Conservation (phyloP, 1,140 invertebrate genomes). For the Meloidogyne hapla region DNA sequence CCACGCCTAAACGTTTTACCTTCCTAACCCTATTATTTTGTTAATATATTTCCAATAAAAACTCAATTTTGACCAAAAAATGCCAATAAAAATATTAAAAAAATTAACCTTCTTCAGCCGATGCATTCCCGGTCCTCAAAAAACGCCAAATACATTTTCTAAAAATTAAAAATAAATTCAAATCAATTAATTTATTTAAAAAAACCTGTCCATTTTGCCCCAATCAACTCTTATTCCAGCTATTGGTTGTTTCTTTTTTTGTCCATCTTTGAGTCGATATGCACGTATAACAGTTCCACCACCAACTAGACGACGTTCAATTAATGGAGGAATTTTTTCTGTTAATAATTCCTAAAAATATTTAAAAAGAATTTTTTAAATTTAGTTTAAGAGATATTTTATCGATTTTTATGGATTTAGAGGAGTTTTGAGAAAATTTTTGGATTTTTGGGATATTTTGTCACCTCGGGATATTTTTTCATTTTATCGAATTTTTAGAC, state of each 20-base stretch:
- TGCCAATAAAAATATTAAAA: neutral
- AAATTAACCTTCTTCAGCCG: slow-evolving; percentile 9
- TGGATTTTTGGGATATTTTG: no score
- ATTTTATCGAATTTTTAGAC: no score
- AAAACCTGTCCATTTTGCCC: slow-evolving; percentile 50
- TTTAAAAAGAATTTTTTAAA: slow-evolving; percentile 24
- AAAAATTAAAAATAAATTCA: neutral
- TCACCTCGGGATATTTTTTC: no score
- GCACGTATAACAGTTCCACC: slow-evolving; percentile 60
- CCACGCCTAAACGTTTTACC: no score
- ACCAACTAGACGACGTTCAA: slow-evolving; percentile 49
- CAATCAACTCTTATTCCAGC: slow-evolving; percentile 58
- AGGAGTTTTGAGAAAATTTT: neutral
- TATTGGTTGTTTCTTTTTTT: slow-evolving; percentile 55
- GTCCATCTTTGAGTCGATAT: slow-evolving; percentile 55
- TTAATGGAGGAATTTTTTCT: slow-evolving; percentile 23
- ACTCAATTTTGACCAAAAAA: no score
- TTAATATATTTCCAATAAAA: slow-evolving; percentile 30
- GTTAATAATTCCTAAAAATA: slow-evolving; percentile 23
- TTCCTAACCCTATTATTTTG: no score
- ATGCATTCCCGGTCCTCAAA: neutral
- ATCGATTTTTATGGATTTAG: neutral
- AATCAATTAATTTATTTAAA: slow-evolving; percentile 6
- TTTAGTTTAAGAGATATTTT: neutral
- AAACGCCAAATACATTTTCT: slow-evolving; percentile 24